phyloP scores from a whole-genome alignment of 2,888 invertebrate species.

The Drosophila ustulata region DNA sequence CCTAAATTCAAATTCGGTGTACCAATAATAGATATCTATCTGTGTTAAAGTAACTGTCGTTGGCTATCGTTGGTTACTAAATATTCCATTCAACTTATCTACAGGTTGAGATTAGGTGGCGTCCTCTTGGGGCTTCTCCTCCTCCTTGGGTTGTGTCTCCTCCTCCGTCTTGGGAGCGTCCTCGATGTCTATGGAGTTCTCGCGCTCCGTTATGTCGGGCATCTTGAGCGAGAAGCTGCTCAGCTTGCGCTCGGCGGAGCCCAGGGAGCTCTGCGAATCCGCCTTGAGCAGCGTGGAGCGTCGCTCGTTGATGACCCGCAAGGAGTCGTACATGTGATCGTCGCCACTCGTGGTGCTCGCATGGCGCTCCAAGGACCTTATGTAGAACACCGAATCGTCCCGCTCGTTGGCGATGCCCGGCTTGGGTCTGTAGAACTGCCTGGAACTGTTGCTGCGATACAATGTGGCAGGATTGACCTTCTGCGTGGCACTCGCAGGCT shows the following conservation, averaged over 20 bases:
- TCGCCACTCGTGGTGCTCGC: constrained; percentile 56
- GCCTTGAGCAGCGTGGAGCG: constrained; percentile 83
- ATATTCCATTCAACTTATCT: constrained; percentile 25
- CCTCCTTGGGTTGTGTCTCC: constrained; percentile 9
- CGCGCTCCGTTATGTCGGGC: constrained; percentile 73
- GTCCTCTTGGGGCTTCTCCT: constrained; percentile 12
- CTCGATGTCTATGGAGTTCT: constrained; percentile 69
- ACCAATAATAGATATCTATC: constrained; percentile 34
- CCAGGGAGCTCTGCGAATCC: constrained; percentile 83
- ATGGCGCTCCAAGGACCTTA: constrained; percentile 66
- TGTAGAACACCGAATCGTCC: constrained; percentile 83
- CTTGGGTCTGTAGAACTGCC: constrained; percentile 84
- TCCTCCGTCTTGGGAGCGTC: constrained; percentile 33
- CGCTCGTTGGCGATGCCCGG: constrained; percentile 78
- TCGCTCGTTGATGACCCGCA: constrained; percentile 84
- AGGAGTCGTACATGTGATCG: constrained; percentile 83
- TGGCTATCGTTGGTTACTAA: constrained; percentile 31
- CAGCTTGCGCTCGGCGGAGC: constrained; percentile 74
- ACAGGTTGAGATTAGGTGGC: constrained; percentile 24
- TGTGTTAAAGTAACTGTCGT: constrained; percentile 58
- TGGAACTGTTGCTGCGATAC: constrained; percentile 84
- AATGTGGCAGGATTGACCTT: constrained; percentile 50
- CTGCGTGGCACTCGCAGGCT: constrained; percentile 17
- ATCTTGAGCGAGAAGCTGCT: constrained; percentile 74
- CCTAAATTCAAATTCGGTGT: constrained; percentile 62